phyloP scores from a whole-genome alignment of 2,797 vertebrate species.

The Sphenodon punctatus region DNA sequence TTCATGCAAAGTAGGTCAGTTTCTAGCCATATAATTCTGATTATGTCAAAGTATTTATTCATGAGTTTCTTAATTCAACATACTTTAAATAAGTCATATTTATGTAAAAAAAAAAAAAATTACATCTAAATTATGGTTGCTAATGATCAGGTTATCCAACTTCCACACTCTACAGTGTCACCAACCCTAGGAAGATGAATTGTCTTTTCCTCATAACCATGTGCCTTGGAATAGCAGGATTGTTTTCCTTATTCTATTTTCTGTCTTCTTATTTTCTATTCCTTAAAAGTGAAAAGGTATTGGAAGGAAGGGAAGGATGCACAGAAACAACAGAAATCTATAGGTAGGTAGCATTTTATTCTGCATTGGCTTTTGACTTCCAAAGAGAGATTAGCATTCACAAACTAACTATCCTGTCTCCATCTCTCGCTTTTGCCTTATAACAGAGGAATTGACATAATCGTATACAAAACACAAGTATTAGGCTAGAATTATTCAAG shows the following conservation, averaged over 20 bases:
- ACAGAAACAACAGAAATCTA: too few relatives aligned
- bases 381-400: too few relatives aligned
- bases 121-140: slow-evolving; percentile 53
- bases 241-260: background rate
- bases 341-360: too few relatives aligned
- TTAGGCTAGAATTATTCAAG: too few relatives aligned
- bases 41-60: slow-evolving; percentile 77
- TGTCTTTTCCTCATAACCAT: background rate
- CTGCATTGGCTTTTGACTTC: too few relatives aligned
- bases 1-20: slow-evolving; percentile 76
- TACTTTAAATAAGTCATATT: slow-evolving; percentile 68
- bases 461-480: too few relatives aligned
- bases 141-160: slow-evolving; percentile 40
- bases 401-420: too few relatives aligned
- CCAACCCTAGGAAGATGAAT: slow-evolving; percentile 23
- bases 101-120: slow-evolving; percentile 36
- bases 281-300: slow-evolving; percentile 21
- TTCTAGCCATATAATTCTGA: slow-evolving; percentile 74
- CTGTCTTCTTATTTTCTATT: slow-evolving; percentile 5
- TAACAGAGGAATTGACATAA: too few relatives aligned
- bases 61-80: slow-evolving; percentile 70
- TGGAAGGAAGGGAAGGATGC: background rate
- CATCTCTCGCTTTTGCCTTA: too few relatives aligned
- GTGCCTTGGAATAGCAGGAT: background rate
- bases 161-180: slow-evolving; percentile 31